phyloP scores from a whole-genome alignment of 2,113 vertebrate genomes.

The Platysteira castanea region DNA sequence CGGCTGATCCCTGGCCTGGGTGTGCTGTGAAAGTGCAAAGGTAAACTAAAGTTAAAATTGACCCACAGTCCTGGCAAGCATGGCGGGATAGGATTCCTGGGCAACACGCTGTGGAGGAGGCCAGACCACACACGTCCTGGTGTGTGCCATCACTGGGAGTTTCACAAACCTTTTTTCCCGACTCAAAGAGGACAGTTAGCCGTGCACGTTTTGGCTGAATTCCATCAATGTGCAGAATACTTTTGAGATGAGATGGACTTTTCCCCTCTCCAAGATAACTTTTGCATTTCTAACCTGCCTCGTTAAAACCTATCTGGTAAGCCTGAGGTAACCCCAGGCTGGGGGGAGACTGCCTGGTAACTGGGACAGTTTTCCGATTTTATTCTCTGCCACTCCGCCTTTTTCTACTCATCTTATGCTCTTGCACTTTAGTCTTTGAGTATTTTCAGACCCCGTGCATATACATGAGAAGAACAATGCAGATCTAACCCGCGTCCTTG shows the following conservation, averaged over 20 bases:
- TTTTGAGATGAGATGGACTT: not conserved
- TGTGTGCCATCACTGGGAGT: not conserved
- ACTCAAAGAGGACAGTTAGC: not conserved
- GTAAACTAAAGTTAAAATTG: not conserved
- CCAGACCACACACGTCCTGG: not conserved
- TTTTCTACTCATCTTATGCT: not conserved
- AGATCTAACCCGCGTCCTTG: not conserved
- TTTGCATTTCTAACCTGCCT: not conserved
- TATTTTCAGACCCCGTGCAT: not conserved
- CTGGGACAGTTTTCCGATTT: not conserved
- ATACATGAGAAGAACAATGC: not conserved
- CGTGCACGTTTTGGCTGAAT: not conserved
- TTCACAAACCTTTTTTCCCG: not conserved
- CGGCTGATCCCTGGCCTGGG: not conserved
- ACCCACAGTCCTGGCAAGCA: rapidly evolving
- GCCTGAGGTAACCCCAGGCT: not conserved
- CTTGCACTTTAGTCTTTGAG: not conserved
- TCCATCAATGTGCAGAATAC: not conserved
- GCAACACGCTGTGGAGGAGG: not conserved
- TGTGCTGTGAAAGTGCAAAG: not conserved
- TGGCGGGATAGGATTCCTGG: not conserved
- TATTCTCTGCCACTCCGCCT: not conserved
- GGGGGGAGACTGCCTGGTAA: not conserved
- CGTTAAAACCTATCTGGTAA: not conserved
- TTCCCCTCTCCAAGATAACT: not conserved